Base-by-base conservation (phyloP, 1,140 invertebrate genomes). In the Drosophila bifasciata region DNA sequence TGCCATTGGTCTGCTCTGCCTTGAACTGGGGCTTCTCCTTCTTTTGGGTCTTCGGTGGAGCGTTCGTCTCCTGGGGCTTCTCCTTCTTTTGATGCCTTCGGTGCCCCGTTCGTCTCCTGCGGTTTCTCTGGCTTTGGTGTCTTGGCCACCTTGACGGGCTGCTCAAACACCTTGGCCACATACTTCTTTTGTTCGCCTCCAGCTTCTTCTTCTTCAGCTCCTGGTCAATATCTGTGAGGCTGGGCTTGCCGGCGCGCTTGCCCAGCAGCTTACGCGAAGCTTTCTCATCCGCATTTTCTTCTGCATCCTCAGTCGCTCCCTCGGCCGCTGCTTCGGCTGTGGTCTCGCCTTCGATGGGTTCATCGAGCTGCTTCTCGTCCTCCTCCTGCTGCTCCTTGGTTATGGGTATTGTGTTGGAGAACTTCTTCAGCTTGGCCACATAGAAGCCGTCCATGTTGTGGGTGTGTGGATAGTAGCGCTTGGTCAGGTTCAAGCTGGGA, bases 391-490 rank as follows among this genome's bases (percentile, higher is more conserved):
- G 92, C 55, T 93, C 92, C 79, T 93, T 92, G 78, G 92, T 92
- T 2, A 93, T 86, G 52, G 93, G 92, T 92, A 96, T 95, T 49
- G 94, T 94, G 93, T 99, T 98, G 1, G 97, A 97, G 91, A 98
- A 96, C 89, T 99, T 99, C 92, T 98, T 98, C 0, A 99, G 91
- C 93, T 99, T 99, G 4, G 98, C 98, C 11, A 99, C 98, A 94
- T 98, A 99, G 91, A 99, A 99, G 28, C 99, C 99, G 93, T 99
- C 99, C 96, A 99, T 97, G 92, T 99, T 99, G 91, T 99, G 98
- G 13, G 96, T 96, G 91, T 99, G 99, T 3, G 99, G 99, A 93
- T 99, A 99, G 93, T 98, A 99, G 64, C 98, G 93, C 92, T 95
- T 95, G 0, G 97, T 96, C 17, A 98, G 92, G 91, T 98, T 98